These are phyloP conservation scores for Thymallus thymallus DNA, from an alignment of 2,113 vertebrate species.

Conservation along the genomic window DNA sequence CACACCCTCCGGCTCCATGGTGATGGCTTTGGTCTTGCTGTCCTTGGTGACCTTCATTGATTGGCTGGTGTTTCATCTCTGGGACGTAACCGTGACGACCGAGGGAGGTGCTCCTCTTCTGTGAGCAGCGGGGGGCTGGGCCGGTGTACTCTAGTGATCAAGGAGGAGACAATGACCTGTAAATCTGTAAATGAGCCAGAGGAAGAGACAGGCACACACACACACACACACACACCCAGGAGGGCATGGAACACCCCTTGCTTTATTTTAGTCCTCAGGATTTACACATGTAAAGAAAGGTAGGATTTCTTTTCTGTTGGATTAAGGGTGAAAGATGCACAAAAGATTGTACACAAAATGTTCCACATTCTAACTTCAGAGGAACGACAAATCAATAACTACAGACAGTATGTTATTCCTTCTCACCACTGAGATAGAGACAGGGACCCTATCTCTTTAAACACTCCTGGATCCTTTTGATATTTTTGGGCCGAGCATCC, in stretches of 20 bases:
- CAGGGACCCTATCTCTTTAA: constrained; percentile 36
- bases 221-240: constrained; percentile 6
- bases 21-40: not conserved
- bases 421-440: not conserved
- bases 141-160: not conserved
- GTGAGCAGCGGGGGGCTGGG: not conserved
- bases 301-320: too few relatives aligned
- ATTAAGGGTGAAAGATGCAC: not conserved
- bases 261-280: too few relatives aligned
- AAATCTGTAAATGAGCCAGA: constrained; percentile 26
- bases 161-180: not conserved
- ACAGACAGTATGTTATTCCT: not conserved
- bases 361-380: not conserved
- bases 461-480: constrained; percentile 65
- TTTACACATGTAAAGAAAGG: too few relatives aligned
- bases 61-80: constrained; percentile 14
- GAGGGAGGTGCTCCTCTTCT: constrained; percentile 2
- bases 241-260: not conserved
- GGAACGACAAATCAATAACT: not conserved
- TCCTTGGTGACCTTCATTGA: constrained; percentile 29
- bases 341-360: not conserved
- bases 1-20: not conserved
- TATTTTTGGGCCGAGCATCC: constrained; percentile 47
- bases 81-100: constrained; percentile 8
- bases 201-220: constrained; percentile 12